A percentile compares a stretch with the other conserved stretches of the same genome.
Evolutionary conservation across 2,888 invertebrate species (phyloP).

Genomic region (Cheilosia scutellata): DNA sequence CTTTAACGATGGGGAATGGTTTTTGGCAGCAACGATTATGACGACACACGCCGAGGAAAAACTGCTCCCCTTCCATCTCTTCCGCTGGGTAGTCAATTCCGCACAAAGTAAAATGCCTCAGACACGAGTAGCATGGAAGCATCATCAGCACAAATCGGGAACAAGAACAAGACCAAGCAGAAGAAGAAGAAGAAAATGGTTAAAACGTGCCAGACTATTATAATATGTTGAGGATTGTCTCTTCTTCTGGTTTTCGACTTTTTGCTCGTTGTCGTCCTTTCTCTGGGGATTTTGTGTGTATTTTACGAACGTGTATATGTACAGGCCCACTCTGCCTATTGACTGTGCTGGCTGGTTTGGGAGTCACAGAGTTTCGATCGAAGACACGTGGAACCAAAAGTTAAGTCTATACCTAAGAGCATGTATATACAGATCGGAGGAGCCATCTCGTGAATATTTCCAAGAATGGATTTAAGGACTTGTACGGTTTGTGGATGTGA

Average conservation of each 20-base stretch:
- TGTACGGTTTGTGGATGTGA: neutral
- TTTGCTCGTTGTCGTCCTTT: conserved; percentile 13
- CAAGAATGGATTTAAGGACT: conserved; percentile 44
- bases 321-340: conserved; percentile 6
- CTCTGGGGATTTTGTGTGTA: conserved; percentile 32
- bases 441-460: conserved; percentile 31
- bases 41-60: conserved; percentile 56
- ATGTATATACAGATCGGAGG: neutral
- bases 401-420: conserved; percentile 53
- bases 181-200: conserved; percentile 68
- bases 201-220: conserved; percentile 75
- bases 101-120: conserved; percentile 57
- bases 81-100: conserved; percentile 25
- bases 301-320: conserved; percentile 38
- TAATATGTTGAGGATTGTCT: conserved; percentile 71
- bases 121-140: conserved; percentile 50
- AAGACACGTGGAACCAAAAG: conserved; percentile 73
- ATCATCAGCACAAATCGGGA: conserved; percentile 59
- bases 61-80: conserved; percentile 8
- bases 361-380: conserved; percentile 37
- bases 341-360: conserved; percentile 26
- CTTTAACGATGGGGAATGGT: conserved; percentile 25
- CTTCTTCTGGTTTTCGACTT: conserved; percentile 29
- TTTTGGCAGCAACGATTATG: conserved; percentile 64
- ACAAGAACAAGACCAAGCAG: conserved; percentile 55